A percentile compares a stretch with the other conserved stretches of the same genome.
These are phyloP conservation scores for Eolophus roseicapilla DNA, from an alignment of 2,113 vertebrate genomes.

Conservation along the genomic window DNA sequence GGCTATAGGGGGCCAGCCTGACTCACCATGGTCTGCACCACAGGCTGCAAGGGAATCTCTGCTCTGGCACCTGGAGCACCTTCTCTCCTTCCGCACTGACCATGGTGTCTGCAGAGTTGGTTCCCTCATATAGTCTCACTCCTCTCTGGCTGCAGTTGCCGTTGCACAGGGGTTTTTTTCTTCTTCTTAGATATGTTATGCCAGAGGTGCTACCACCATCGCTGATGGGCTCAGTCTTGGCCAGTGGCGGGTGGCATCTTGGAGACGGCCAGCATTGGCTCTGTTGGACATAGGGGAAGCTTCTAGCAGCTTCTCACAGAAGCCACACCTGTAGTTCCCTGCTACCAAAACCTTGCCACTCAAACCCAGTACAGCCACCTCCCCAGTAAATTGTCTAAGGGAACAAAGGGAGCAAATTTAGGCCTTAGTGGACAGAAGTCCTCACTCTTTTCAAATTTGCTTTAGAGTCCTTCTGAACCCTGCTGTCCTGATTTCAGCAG, in stretches of 20 bases:
- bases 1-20: neutral
- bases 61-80: neutral
- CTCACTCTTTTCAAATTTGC: neutral
- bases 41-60: neutral
- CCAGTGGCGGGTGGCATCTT: neutral
- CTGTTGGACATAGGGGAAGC: neutral
- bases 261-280: neutral
- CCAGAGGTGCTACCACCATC: neutral
- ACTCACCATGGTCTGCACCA: neutral
- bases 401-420: neutral
- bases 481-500: neutral
- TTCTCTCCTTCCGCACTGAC: neutral
- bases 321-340: neutral
- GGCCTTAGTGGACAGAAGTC: neutral
- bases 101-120: neutral
- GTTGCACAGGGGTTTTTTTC: neutral
- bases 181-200: neutral
- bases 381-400: neutral
- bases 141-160: neutral
- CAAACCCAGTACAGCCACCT: neutral
- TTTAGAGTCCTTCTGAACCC: neutral
- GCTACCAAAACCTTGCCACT: neutral
- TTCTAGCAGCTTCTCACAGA: neutral
- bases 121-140: neutral
- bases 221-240: neutral